These are phyloP conservation scores for Siderastrea siderea DNA, from an alignment of 92 coral and sea anemone species.

Conservation along the genomic window DNA sequence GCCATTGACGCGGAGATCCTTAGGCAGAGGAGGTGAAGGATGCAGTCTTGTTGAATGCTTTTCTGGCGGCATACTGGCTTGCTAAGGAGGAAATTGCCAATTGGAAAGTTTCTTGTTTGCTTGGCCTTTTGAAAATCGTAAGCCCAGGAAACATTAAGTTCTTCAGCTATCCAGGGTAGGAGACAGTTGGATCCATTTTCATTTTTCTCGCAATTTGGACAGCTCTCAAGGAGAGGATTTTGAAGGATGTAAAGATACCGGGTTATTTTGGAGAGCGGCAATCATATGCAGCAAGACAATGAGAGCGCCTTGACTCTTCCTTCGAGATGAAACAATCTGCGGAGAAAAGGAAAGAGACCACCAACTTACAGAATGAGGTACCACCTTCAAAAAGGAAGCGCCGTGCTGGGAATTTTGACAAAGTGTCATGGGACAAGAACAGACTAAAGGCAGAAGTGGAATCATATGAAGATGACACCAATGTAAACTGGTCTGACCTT, in stretches of 20 bases:
- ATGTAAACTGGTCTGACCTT: too few species aligned
- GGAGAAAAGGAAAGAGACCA: conserved; percentile 17
- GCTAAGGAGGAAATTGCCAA: conserved; percentile 57
- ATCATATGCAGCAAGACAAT: too few species aligned
- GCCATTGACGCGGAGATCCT: too few species aligned
- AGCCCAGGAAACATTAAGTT: conserved; percentile 59
- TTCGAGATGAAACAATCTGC: not conserved
- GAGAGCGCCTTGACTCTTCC: too few species aligned
- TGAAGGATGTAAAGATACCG: conserved; percentile 39
- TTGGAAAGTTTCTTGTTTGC: conserved; percentile 32
- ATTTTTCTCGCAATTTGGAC: conserved; percentile 61
- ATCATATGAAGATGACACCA: not conserved
- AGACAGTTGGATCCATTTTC: conserved; percentile 57
- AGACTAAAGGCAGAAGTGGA: conserved; percentile 62
- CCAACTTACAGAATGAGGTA: conserved; percentile 3
- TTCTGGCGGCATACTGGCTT: conserved; percentile 54
- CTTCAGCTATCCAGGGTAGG: conserved; percentile 49
- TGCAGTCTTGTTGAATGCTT: conserved; percentile 33
- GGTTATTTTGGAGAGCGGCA: conserved; percentile 7
- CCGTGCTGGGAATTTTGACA: conserved; percentile 51
- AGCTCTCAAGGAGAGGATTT: conserved; percentile 44
- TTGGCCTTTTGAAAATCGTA: conserved; percentile 38
- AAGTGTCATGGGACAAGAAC: conserved; percentile 52
- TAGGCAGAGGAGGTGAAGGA: conserved; percentile 47
- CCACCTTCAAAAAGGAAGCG: conserved; percentile 29